Evolutionary conservation across 2,797 vertebrate genomes (phyloP), one percentile per base, ranked within the genome.

Genomic region (Peromyscus attwateri): DNA sequence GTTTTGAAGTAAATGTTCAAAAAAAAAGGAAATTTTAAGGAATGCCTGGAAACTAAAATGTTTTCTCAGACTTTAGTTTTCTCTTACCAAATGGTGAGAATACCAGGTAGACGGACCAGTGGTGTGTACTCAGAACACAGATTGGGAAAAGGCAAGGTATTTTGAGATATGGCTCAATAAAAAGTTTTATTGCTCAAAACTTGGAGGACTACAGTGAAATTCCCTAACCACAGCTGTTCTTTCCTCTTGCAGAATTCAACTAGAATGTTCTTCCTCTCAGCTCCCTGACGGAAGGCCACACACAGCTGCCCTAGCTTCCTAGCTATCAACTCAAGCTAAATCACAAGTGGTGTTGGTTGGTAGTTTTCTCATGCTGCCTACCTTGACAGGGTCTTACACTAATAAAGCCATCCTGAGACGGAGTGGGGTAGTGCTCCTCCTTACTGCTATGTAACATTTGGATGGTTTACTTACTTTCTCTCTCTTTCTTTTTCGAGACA

Each of bases 161-260:
- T 95, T 93, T 96, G 90, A 95, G 90, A 95, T 49, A 94, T 10
- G 14, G 34, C 6, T 97, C 80, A 95, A 81, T 46, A 76, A 31
- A 87, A 84, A 94, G 19, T 94, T 94, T 91, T 25, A 87, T 34
- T 93, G 84, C 87, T 95, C 60, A 95, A 81, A 90, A 81, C 64
- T 75, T 92, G 4, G 37, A 73, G 64, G 31, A 87, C 25, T 29
- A 87, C 25, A 37, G 80, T 43, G 87, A 71, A 77, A 92, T 46
- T 96, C 21, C 92, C 55, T 34, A 76, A 31, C 46, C 71, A 14
- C 11, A 79, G 62, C 29, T 92, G 29, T 27, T 90, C 37, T 89
- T 92, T 40, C 37, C 90, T 92, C 80, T 43, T 93, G 77, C 83
- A 85, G 77, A 92, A 93, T 89, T 93, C 43, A 79, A 68, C 4